A percentile compares a stretch with the other conserved stretches of the same genome.
Conservation (phyloP, 2,113 vertebrate species). For the Petromus typicus region DNA sequence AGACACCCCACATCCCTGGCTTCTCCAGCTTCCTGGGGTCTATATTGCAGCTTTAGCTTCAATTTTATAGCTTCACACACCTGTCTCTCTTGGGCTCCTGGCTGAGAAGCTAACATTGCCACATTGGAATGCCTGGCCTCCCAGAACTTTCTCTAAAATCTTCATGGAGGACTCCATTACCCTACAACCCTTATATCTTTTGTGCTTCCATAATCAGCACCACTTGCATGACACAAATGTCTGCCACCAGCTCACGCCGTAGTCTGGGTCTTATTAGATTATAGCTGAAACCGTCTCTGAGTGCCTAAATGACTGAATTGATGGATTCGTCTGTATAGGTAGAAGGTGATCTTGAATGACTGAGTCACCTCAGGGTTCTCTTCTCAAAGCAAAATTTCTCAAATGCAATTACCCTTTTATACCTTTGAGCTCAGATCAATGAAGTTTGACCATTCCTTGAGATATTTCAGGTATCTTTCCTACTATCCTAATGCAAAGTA, state of each 20-base stretch:
- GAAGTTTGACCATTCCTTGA: not conserved
- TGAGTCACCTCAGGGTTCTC: not conserved
- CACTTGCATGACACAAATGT: not conserved
- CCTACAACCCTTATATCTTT: not conserved
- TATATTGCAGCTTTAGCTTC: not conserved
- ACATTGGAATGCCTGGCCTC: not conserved
- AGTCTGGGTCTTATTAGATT: not conserved
- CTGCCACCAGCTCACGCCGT: not conserved
- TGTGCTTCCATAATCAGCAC: not conserved
- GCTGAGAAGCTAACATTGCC: not conserved
- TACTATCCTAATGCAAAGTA: not conserved
- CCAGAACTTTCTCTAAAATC: not conserved
- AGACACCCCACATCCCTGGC: not conserved
- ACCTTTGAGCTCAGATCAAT: not conserved
- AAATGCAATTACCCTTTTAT: not conserved
- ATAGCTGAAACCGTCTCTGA: not conserved
- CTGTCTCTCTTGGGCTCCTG: not conserved
- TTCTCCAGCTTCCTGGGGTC: not conserved
- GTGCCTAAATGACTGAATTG: not conserved
- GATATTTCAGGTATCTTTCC: not conserved
- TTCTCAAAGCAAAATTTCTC: not conserved
- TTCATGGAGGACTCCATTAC: not conserved
- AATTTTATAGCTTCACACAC: not conserved
- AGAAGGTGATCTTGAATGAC: not conserved
- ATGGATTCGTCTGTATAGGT: not conserved